Conservation (phyloP, 2,797 vertebrate genomes). For the Sebastes matsubarae region DNA sequence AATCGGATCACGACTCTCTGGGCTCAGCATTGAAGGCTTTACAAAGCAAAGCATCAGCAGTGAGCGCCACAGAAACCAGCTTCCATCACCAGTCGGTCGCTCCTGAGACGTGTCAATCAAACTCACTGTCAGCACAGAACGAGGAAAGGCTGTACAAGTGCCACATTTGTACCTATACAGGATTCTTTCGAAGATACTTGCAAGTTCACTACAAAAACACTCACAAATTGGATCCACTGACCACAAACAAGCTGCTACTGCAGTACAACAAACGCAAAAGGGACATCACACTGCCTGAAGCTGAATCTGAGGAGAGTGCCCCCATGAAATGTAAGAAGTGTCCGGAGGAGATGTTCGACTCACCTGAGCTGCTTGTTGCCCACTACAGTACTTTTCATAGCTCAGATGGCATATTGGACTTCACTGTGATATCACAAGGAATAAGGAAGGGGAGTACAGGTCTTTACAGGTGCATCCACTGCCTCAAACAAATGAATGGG, state of each 20-base stretch:
- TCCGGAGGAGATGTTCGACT: constrained; percentile 83
- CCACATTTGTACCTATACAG: constrained; percentile 54
- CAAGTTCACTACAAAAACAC: constrained; percentile 50
- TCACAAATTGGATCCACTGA: constrained; percentile 51
- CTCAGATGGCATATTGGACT: constrained; percentile 85
- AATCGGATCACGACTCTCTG: background rate
- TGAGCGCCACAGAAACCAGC: constrained; percentile 67
- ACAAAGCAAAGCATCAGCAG: constrained; percentile 77
- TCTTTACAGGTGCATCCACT: constrained; percentile 86
- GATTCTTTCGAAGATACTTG: constrained; percentile 41
- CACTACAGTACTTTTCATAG: constrained; percentile 88
- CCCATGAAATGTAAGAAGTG: constrained; percentile 86
- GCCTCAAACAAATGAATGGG: constrained; percentile 82
- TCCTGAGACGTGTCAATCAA: constrained; percentile 79
- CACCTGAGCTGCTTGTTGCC: constrained; percentile 82
- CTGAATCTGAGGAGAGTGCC: constrained; percentile 64
- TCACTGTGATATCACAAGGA: constrained; percentile 77
- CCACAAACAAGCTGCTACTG: constrained; percentile 41
- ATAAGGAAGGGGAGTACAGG: constrained; percentile 68
- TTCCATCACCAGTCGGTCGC: constrained; percentile 81
- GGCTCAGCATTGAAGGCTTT: constrained; percentile 54
- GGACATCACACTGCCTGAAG: background rate
- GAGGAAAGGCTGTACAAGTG: constrained; percentile 39
- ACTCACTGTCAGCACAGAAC: fast-evolving
- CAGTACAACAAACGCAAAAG: constrained; percentile 46